Evolutionary conservation across 1,140 invertebrate species (phyloP).

Genomic region (Magallana gigas): DNA sequence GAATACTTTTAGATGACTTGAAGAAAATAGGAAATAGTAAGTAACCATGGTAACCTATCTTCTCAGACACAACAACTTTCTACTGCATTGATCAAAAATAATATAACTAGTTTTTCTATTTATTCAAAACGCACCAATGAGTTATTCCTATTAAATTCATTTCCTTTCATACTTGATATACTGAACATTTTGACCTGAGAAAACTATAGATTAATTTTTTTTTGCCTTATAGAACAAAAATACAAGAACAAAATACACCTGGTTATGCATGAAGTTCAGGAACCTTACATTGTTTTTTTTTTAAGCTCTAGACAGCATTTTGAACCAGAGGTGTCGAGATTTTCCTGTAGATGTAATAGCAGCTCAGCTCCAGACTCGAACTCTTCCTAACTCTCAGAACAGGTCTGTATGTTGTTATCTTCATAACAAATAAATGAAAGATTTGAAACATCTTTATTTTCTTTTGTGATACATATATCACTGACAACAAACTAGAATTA

Average conservation of each 20-base stretch:
- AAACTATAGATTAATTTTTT: no score
- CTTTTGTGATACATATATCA: no score
- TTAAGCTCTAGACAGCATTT: slow-evolving; percentile 65
- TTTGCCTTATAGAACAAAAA: no score
- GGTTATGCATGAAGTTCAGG: no score
- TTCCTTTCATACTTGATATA: not conserved
- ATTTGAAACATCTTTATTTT: not conserved
- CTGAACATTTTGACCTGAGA: not conserved
- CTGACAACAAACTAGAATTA: no score
- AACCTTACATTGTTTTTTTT: not conserved
- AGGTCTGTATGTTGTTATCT: not conserved
- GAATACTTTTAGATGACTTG: slow-evolving; percentile 71
- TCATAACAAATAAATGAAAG: not conserved
- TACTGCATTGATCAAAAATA: no score
- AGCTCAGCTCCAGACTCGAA: slow-evolving; percentile 62
- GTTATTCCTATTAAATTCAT: no score
- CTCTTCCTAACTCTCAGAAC: slow-evolving; percentile 42
- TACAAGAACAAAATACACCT: no score
- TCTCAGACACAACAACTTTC: not conserved
- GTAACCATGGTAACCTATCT: slow-evolving; percentile 38
- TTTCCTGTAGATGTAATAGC: slow-evolving; percentile 71
- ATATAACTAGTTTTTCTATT: no score
- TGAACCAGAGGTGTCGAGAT: slow-evolving; percentile 64
- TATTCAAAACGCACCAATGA: no score
- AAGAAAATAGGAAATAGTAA: slow-evolving; percentile 71